Evolutionary conservation across 2,113 vertebrate species (phyloP).

Genomic region (Tragulus kanchil): DNA sequence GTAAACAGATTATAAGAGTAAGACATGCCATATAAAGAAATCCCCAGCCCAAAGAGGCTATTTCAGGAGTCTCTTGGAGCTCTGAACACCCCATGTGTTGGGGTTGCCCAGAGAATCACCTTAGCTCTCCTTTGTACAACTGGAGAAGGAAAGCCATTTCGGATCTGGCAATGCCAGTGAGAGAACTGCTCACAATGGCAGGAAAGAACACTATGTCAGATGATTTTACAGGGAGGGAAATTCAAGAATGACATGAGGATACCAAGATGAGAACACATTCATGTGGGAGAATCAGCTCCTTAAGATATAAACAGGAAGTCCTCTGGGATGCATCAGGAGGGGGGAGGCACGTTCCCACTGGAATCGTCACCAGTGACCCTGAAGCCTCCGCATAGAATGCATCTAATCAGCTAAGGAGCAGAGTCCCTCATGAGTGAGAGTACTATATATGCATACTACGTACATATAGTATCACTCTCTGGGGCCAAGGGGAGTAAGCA

Average conservation of each 20-base stretch:
- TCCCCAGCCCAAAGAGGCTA: not conserved
- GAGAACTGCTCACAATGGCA: not conserved
- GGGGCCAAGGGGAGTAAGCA: not conserved
- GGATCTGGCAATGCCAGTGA: not conserved
- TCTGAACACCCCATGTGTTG: not conserved
- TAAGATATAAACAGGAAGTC: not conserved
- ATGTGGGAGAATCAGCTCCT: not conserved
- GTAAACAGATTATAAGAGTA: not conserved
- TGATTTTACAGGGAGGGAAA: not conserved
- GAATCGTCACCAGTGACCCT: fast-evolving
- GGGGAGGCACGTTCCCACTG: not conserved
- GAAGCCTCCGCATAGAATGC: not conserved
- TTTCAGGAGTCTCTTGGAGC: not conserved
- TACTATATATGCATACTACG: not conserved
- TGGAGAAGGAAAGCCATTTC: not conserved
- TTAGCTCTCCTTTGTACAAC: not conserved
- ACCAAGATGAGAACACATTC: not conserved
- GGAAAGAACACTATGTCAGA: too few relatives aligned
- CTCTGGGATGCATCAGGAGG: not conserved
- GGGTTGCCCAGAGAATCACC: not conserved
- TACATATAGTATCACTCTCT: not conserved
- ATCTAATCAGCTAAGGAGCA: not conserved
- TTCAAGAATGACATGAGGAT: not conserved
- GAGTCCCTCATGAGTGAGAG: not conserved
- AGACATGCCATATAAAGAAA: not conserved